Evolutionary conservation across 2,113 vertebrate species (phyloP).

Genomic region (Anolis sagrei): DNA sequence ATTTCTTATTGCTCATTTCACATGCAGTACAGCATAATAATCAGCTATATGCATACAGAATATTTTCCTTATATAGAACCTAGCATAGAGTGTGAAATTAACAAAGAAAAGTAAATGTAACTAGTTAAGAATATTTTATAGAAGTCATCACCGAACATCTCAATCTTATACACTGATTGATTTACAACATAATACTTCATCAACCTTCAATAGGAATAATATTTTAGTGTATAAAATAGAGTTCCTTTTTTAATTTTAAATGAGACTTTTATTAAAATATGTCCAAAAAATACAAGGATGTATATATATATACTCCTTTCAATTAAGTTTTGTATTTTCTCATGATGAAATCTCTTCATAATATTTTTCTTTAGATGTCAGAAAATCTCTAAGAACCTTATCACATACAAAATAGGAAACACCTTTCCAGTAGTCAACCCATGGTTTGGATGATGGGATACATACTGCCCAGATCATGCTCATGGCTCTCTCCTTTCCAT

Average conservation of each 20-base stretch:
- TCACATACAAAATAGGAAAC: no score
- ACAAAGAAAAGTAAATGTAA: not conserved
- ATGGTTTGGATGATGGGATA: no score
- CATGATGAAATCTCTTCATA: not conserved
- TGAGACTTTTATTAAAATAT: not conserved
- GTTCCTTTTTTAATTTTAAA: not conserved
- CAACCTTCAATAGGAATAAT: not conserved
- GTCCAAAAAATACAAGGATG: not conserved
- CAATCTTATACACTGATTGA: not conserved
- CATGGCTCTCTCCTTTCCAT: no score
- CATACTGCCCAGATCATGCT: no score
- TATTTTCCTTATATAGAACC: not conserved
- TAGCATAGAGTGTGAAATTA: conserved; percentile 17
- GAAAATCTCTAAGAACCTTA: no score
- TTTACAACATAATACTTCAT: not conserved
- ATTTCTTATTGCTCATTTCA: not conserved
- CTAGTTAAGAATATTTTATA: not conserved
- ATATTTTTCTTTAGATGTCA: not conserved
- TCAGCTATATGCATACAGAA: conserved; percentile 3
- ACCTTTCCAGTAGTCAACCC: no score
- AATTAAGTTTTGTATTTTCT: no score
- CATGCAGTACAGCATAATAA: not conserved
- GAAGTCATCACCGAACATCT: not conserved
- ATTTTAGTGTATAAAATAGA: not conserved
- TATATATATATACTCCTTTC: no score